A percentile compares a stretch with the other conserved stretches of the same genome.
phyloP scores from a whole-genome alignment of 1,140 invertebrate species.

The Atopsyche davidsoni region DNA sequence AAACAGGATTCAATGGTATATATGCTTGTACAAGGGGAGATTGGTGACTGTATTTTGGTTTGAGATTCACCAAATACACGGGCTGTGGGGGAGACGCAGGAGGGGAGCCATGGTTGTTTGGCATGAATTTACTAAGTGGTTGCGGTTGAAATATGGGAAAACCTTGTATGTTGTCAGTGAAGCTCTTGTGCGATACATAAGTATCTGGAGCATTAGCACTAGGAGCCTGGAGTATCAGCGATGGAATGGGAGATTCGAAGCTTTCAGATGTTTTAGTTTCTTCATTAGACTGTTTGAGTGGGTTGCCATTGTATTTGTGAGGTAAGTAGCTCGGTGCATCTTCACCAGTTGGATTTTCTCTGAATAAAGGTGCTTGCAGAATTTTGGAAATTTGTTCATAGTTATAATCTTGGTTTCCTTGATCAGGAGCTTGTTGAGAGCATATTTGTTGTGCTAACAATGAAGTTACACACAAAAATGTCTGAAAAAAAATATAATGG shows the following conservation, averaged over 20 bases:
- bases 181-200: constrained; percentile 6
- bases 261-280: constrained; percentile 8
- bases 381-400: constrained; percentile 24
- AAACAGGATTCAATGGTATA: constrained; percentile 22
- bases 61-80: background rate
- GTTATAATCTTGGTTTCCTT: background rate
- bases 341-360: constrained; percentile 6
- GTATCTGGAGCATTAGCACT: constrained; percentile 15
- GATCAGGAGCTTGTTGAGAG: constrained; percentile 13
- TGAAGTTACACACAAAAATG: constrained; percentile 14
- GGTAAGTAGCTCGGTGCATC: constrained; percentile 17
- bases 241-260: constrained; percentile 4
- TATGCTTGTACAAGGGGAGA: constrained; percentile 4
- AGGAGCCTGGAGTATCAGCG: constrained; percentile 20
- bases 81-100: background rate
- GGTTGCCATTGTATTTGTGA: constrained; percentile 7
- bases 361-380: constrained; percentile 24
- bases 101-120: background rate
- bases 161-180: background rate
- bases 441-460: constrained; percentile 15
- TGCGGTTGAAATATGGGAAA: constrained; percentile 8
- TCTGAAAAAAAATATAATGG: constrained; percentile 20
- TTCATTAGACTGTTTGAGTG: constrained; percentile 10
- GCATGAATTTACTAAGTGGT: background rate
- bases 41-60: background rate